These are phyloP conservation scores for Cynaeus angustus DNA, from an alignment of 2,888 invertebrate genomes.

Conservation along the genomic window DNA sequence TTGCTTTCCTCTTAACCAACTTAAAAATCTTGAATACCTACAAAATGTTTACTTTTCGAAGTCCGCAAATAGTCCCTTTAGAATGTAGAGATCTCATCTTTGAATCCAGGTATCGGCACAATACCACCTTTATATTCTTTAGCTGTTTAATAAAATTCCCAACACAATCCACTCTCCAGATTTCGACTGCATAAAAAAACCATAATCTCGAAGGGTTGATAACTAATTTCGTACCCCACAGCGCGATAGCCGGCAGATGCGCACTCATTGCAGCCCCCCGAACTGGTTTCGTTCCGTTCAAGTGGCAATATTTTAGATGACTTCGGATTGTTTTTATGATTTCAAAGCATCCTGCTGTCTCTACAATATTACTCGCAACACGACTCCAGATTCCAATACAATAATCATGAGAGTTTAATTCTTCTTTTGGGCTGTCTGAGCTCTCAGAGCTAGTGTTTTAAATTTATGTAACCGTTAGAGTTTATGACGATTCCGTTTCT, in stretches of 20 bases:
- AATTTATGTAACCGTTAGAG: slow-evolving; percentile 30
- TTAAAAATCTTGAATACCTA: neutral
- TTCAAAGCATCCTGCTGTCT: slow-evolving; percentile 46
- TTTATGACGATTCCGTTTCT: slow-evolving; percentile 14
- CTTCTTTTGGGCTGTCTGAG: slow-evolving; percentile 13
- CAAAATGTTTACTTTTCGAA: slow-evolving; percentile 2
- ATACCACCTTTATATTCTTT: neutral
- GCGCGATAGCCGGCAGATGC: slow-evolving; percentile 43
- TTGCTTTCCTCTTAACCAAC: no score
- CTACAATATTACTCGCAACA: slow-evolving; percentile 47
- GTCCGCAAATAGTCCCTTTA: slow-evolving; percentile 22
- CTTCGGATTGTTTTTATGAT: slow-evolving; percentile 48
- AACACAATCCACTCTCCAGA: slow-evolving; percentile 18
- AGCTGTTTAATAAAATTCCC: slow-evolving; percentile 26
- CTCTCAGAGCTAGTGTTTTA: slow-evolving; percentile 4
- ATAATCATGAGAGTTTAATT: slow-evolving; percentile 48
- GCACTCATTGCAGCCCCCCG: slow-evolving; percentile 5
- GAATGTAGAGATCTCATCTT: slow-evolving; percentile 15
- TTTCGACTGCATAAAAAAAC: slow-evolving; percentile 34
- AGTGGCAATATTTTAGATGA: slow-evolving; percentile 48
- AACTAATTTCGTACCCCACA: slow-evolving; percentile 47
- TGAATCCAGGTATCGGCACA: slow-evolving; percentile 7
- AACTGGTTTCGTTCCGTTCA: slow-evolving; percentile 35
- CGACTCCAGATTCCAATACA: slow-evolving; percentile 49
- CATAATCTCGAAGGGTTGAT: slow-evolving; percentile 50